A percentile compares a stretch with the other conserved stretches of the same genome.
phyloP scores from a whole-genome alignment of 2,888 invertebrate species.

The Syrphus vitripennis region DNA sequence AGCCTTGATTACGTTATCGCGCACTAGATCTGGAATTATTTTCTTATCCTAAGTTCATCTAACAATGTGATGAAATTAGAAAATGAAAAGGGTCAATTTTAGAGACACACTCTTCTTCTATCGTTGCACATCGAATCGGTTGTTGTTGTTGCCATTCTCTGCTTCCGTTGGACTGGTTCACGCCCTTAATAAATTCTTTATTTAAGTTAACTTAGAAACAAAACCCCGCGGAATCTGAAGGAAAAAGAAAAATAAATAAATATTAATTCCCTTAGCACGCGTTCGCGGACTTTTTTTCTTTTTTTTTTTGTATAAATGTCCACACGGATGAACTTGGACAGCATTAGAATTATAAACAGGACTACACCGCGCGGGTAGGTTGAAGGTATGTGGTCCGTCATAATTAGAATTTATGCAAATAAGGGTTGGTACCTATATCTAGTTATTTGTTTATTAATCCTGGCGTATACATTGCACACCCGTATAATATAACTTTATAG shows the following conservation, averaged over 20 bases:
- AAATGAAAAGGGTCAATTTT: slow-evolving; percentile 50
- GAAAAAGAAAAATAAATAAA: not conserved
- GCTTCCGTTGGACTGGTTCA: slow-evolving; percentile 58
- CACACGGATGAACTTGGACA: slow-evolving; percentile 33
- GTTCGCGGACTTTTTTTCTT: slow-evolving; percentile 47
- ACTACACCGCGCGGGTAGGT: not conserved
- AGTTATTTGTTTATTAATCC: slow-evolving; percentile 45
- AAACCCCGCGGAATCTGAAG: slow-evolving; percentile 42
- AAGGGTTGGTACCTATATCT: not conserved
- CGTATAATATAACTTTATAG: not conserved
- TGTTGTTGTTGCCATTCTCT: too few relatives aligned
- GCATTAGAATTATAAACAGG: not conserved
- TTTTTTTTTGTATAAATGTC: slow-evolving; percentile 24
- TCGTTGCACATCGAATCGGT: not conserved
- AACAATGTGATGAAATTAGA: slow-evolving; percentile 56
- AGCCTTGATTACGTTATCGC: slow-evolving; percentile 37
- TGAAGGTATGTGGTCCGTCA: slow-evolving; percentile 33
- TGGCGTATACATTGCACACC: slow-evolving; percentile 12
- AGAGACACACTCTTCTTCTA: not conserved
- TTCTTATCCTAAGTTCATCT: slow-evolving; percentile 9
- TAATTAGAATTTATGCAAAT: slow-evolving; percentile 60
- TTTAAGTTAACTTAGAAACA: slow-evolving; percentile 38
- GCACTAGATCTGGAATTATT: slow-evolving; percentile 22
- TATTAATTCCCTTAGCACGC: slow-evolving; percentile 47
- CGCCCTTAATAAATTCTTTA: slow-evolving; percentile 14